Evolutionary conservation across 2,113 vertebrate species (phyloP).

Genomic region (Megaceryle maxima): DNA sequence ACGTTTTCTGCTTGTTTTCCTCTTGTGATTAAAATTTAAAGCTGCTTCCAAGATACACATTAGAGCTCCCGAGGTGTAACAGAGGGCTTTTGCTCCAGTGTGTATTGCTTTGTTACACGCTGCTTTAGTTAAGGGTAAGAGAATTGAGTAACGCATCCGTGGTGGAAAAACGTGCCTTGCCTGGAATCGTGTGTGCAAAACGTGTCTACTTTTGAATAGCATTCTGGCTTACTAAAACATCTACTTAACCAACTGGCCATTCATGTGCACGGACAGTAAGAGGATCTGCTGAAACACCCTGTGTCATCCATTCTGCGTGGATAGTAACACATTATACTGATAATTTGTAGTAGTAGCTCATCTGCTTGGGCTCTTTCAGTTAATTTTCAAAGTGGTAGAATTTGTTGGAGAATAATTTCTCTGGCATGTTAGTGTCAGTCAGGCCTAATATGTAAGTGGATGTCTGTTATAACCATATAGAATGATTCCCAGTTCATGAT

Average conservation of each 20-base stretch:
- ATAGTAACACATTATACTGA: not conserved
- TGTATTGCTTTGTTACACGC: not conserved
- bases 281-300: not conserved
- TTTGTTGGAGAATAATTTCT: not conserved
- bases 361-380: not conserved
- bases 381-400: not conserved
- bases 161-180: not conserved
- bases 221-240: not conserved
- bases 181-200: not conserved
- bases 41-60: not conserved
- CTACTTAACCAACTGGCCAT: accelerated
- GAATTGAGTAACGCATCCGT: accelerated
- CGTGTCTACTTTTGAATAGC: not conserved
- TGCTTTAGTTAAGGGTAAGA: not conserved
- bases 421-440: not conserved
- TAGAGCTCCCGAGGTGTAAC: not conserved
- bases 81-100: not conserved
- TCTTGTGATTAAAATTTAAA: accelerated
- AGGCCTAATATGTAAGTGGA: not conserved
- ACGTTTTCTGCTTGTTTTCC: not conserved
- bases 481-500: constrained; percentile 22
- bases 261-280: not conserved
- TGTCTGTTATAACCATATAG: not conserved
- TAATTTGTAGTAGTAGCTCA: not conserved
- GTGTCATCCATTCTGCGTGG: accelerated